Percentiles rank a stretch among this genome's conserved stretches.
Evolutionary conservation across 2,797 vertebrate genomes (phyloP).

Genomic region (Calcarius lapponicus): DNA sequence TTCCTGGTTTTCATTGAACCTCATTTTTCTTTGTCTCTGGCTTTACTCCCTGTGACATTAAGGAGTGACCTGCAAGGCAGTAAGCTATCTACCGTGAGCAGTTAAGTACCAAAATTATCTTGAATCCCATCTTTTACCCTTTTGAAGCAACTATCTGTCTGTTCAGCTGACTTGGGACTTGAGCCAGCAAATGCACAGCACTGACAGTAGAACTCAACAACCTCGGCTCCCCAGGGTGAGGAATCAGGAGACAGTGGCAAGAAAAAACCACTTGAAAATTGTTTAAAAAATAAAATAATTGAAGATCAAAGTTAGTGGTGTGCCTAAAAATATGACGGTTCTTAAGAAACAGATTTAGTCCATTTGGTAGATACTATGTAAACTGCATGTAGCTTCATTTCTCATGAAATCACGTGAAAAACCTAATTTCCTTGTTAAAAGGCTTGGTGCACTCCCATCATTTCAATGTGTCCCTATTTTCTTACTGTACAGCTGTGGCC

Average conservation of each 20-base stretch:
- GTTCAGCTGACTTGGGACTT: background rate
- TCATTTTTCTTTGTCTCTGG: conserved; percentile 17
- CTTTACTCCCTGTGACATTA: conserved; percentile 8
- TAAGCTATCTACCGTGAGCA: background rate
- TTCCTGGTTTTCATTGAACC: background rate
- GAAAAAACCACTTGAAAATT: background rate
- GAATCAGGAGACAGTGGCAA: background rate
- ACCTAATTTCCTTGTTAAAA: background rate
- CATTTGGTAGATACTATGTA: background rate
- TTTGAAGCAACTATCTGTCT: background rate
- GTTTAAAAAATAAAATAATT: background rate
- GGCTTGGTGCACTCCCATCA: background rate
- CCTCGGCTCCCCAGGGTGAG: background rate
- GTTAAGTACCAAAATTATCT: conserved; percentile 30
- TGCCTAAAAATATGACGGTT: background rate
- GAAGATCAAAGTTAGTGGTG: background rate
- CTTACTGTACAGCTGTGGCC: background rate
- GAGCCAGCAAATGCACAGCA: background rate
- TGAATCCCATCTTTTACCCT: background rate
- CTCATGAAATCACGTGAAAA: background rate
- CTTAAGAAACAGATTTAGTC: background rate
- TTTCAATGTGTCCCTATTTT: background rate
- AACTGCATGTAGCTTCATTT: background rate
- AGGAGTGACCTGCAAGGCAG: conserved; percentile 5
- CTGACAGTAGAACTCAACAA: background rate